Percentiles rank a stretch among this genome's conserved stretches.
phyloP scores from a whole-genome alignment of 2,888 invertebrate genomes.

The Mimumesa dahlbomi region DNA sequence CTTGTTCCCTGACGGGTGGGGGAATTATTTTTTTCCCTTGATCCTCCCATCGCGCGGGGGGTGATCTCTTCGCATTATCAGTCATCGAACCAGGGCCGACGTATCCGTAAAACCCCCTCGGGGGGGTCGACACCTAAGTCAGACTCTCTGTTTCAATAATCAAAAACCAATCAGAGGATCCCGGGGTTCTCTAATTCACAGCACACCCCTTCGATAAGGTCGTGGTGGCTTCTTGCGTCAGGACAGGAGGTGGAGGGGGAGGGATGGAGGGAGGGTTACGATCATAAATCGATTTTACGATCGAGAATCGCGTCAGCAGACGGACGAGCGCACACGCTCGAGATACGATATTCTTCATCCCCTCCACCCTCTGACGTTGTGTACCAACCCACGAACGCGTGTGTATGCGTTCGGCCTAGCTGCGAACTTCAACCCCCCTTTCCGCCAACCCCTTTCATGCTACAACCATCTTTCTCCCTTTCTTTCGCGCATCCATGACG shows the following conservation, averaged over 20 bases:
- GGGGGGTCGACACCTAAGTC: background rate
- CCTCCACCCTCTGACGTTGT: no score
- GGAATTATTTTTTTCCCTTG: no score
- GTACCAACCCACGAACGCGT: slow-evolving; percentile 17
- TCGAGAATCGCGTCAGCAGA: slow-evolving; percentile 43
- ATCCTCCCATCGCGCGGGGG: no score
- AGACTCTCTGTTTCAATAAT: slow-evolving; percentile 31
- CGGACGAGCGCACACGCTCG: slow-evolving; percentile 3
- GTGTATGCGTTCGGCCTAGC: slow-evolving; percentile 56
- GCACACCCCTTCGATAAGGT: background rate
- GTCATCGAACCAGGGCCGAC: no score
- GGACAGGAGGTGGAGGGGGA: background rate
- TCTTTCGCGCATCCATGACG: slow-evolving; percentile 62
- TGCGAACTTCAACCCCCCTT: slow-evolving; percentile 56
- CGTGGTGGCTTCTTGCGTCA: slow-evolving; percentile 6
- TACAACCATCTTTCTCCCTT: slow-evolving; percentile 35
- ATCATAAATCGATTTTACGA: slow-evolving; percentile 55
- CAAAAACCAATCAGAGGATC: slow-evolving; percentile 32
- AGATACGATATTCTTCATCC: slow-evolving; percentile 9
- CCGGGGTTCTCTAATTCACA: background rate
- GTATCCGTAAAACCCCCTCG: background rate
- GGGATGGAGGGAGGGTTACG: no score
- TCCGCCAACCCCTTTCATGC: background rate
- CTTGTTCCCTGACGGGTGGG: no score
- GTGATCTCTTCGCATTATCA: background rate